Percentiles rank a stretch among this genome's conserved stretches.
Evolutionary conservation across 2,888 invertebrate species (phyloP).

Genomic region (Tillus elongatus): DNA sequence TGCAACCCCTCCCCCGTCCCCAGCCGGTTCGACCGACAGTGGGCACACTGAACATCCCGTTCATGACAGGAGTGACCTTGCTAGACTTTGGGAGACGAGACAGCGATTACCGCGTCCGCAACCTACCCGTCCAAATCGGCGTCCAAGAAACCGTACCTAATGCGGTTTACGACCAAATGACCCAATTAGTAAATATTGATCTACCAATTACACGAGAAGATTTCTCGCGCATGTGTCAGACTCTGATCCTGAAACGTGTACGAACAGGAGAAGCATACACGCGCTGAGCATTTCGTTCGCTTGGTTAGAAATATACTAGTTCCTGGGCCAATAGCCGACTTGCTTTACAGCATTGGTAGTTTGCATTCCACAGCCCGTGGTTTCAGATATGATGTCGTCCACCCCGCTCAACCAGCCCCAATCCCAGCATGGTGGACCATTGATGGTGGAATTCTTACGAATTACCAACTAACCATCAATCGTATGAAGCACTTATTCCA

Average conservation of each 20-base stretch:
- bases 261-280: background rate
- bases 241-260: background rate
- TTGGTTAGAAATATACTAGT: background rate
- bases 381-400: background rate
- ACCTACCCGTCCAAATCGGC: background rate
- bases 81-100: background rate
- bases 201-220: background rate
- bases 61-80: background rate
- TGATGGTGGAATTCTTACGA: background rate
- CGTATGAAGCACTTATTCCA: background rate
- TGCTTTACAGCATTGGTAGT: background rate
- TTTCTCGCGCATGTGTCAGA: background rate
- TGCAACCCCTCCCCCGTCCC: too few species aligned
- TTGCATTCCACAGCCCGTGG: background rate
- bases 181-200: background rate
- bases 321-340: background rate
- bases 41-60: too few species aligned
- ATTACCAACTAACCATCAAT: background rate
- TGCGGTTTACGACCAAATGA: background rate
- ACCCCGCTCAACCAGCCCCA: too few species aligned
- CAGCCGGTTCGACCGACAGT: too few species aligned
- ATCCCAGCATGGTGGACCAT: background rate
- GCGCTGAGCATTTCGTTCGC: background rate
- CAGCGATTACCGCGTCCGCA: background rate
- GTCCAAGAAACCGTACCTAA: background rate